These are phyloP conservation scores for Leptinotarsa peninsularis DNA, from an alignment of 2,888 invertebrate species.

Conservation along the genomic window DNA sequence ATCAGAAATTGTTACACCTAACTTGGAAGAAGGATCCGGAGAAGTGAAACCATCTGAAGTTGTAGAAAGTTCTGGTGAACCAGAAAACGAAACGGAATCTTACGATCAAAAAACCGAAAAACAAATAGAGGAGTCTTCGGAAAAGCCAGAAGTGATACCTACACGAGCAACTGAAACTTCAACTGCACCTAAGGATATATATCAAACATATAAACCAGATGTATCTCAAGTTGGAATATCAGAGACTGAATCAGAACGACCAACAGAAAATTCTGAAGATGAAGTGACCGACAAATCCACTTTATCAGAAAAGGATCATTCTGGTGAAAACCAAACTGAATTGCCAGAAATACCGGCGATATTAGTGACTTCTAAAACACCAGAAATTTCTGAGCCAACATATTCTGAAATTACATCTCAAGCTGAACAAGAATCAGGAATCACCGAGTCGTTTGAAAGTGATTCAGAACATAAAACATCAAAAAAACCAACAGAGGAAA, in stretches of 20 bases:
- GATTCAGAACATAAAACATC: neutral
- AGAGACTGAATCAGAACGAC: neutral
- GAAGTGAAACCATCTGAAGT: constrained; percentile 1
- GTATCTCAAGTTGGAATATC: neutral
- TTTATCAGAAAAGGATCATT: no score
- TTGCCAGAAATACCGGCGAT: constrained; percentile 36
- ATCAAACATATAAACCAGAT: neutral
- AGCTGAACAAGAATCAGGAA: constrained; percentile 19
- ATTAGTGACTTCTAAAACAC: neutral
- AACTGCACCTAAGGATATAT: neutral
- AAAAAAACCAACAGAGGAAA: constrained; percentile 23
- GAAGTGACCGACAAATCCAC: no score
- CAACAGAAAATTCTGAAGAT: neutral
- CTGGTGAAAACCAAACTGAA: constrained; percentile 10
- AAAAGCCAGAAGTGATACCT: neutral
- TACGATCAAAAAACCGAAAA: constrained; percentile 17
- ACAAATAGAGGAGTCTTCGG: neutral
- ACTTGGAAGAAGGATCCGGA: neutral
- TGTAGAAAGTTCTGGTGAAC: constrained; percentile 5
- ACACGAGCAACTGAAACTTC: neutral
- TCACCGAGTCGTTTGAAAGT: constrained; percentile 27
- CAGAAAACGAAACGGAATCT: constrained; percentile 24
- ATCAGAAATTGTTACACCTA: neutral
- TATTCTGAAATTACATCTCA: constrained; percentile 20
- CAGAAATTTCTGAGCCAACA: neutral